phyloP scores from a whole-genome alignment of 2,888 invertebrate genomes.

The Tetrapedia diversipes region DNA sequence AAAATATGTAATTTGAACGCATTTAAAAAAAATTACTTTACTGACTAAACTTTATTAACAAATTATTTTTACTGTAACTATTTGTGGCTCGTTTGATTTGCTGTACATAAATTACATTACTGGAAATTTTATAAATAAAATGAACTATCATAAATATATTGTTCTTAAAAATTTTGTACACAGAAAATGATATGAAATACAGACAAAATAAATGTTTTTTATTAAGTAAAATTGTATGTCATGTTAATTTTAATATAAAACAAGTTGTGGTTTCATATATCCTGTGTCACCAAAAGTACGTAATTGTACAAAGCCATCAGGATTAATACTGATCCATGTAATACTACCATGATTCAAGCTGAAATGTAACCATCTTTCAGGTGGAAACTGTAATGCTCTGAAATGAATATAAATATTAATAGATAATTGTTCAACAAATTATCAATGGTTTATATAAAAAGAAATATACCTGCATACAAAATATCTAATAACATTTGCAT shows the following conservation, averaged over 20 bases:
- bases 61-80: too few species aligned
- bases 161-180: conserved; percentile 14
- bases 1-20: too few species aligned
- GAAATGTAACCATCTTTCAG: conserved; percentile 98
- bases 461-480: conserved; percentile 91
- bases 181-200: background rate
- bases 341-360: conserved; percentile 96
- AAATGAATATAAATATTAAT: conserved; percentile 10
- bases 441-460: background rate
- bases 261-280: conserved; percentile 90
- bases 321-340: conserved; percentile 94
- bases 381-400: conserved; percentile 97
- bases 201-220: conserved; percentile 2
- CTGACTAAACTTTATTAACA: too few species aligned
- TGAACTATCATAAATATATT: conserved; percentile 4
- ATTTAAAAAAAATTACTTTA: too few species aligned
- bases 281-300: conserved; percentile 94
- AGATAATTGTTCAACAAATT: background rate
- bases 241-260: conserved; percentile 76
- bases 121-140: conserved; percentile 5
- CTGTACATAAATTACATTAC: background rate
- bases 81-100: too few species aligned
- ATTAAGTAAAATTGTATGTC: conserved; percentile 29
- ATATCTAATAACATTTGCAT: conserved; percentile 98
- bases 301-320: conserved; percentile 94